Evolutionary conservation across 2,113 vertebrate species (phyloP).

Genomic region (Manacus vitellinus): DNA sequence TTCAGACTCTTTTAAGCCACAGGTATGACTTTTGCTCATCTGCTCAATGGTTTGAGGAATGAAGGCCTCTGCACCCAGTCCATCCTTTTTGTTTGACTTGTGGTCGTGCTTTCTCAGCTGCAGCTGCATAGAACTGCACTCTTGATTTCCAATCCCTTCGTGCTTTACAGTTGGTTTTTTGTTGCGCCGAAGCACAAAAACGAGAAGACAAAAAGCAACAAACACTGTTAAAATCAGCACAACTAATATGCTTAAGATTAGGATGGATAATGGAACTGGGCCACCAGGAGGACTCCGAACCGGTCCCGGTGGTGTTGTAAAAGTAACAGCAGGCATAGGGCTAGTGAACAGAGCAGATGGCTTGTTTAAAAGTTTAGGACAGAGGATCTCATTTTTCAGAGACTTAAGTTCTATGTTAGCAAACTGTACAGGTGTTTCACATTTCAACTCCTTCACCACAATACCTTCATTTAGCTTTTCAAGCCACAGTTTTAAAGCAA

Average conservation of each 20-base stretch:
- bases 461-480: conserved; percentile 92
- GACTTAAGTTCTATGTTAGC: conserved; percentile 91
- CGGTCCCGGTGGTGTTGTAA: conserved; percentile 85
- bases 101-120: conserved; percentile 89
- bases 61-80: conserved; percentile 89
- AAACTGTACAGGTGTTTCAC: conserved; percentile 93
- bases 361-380: conserved; percentile 90
- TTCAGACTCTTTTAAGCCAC: conserved; percentile 90
- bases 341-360: conserved; percentile 87
- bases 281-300: conserved; percentile 91
- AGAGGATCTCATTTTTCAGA: conserved; percentile 95
- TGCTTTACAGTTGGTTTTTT: conserved; percentile 90
- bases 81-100: conserved; percentile 88
- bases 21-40: conserved; percentile 95
- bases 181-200: conserved; percentile 94
- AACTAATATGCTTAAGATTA: conserved; percentile 96
- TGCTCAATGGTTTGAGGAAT: conserved; percentile 98
- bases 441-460: conserved; percentile 91
- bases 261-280: conserved; percentile 94
- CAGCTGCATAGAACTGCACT: conserved; percentile 91
- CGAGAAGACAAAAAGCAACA: conserved; percentile 95
- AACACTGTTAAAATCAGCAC: conserved; percentile 97
- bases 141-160: conserved; percentile 89
- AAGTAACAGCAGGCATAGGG: conserved; percentile 79
- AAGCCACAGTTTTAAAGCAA: conserved; percentile 95